Evolutionary conservation across 1,140 invertebrate species (phyloP).

Genomic region (Lanistes nyassanus): DNA sequence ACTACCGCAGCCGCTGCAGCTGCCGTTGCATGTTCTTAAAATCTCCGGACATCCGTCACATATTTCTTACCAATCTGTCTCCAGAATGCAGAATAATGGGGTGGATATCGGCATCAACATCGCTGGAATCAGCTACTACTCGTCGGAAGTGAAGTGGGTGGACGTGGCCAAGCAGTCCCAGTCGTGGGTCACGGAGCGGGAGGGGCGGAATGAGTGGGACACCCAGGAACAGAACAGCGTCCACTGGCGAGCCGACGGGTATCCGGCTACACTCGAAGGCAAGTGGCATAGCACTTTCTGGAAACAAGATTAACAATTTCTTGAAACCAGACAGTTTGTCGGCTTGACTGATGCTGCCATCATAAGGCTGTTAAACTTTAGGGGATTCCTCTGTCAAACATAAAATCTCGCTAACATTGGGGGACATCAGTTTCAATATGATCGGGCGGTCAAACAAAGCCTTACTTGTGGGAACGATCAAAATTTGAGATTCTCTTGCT

Average conservation of each 20-base stretch:
- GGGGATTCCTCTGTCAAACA: no score
- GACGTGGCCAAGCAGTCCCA: conserved; percentile 45
- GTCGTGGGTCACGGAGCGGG: conserved; percentile 45
- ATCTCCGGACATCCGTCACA: neutral
- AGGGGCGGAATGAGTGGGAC: conserved; percentile 37
- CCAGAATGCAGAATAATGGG: conserved; percentile 42
- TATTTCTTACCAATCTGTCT: neutral
- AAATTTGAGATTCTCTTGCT: no score
- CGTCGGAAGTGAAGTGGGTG: conserved; percentile 50
- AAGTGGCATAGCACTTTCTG: neutral
- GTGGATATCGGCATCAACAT: conserved; percentile 48
- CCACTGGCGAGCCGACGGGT: conserved; percentile 43
- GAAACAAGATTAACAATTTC: no score
- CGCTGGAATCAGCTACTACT: conserved; percentile 44
- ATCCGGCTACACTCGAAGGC: conserved; percentile 44
- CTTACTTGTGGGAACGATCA: no score
- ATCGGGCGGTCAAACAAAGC: no score
- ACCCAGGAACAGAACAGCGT: conserved; percentile 45
- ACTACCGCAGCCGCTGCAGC: no score
- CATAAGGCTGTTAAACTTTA: no score
- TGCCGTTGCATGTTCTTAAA: no score
- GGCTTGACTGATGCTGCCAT: neutral
- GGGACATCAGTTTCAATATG: no score
- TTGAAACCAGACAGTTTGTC: neutral
- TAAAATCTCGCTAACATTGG: no score